Evolutionary conservation across 2,113 vertebrate genomes (phyloP), one percentile per base, ranked within the genome.

Genomic region (Meles meles): DNA sequence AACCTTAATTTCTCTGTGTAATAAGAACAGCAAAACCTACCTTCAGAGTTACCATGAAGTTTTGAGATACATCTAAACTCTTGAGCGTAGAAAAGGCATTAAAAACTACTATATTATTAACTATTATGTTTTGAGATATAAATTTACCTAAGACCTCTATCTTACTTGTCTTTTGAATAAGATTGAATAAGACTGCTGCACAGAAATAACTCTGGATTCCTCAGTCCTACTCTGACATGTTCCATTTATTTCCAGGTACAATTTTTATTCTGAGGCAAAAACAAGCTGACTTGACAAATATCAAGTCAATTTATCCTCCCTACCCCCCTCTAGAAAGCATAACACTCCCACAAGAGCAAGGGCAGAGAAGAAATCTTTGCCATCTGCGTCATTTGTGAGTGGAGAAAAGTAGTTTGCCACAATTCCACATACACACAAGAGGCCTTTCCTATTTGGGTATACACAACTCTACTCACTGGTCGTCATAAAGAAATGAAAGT

Each of bases 201-300:
- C 1, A 77, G 57, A 88, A 90, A 74, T 39, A 83, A 9, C 14
- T 82, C 47, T 42, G 44, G 3, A 37, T 42, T 93, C 25, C 55
- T 72, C 2, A 21, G 7, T 21, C 12, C 5, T 20, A 74, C 25
- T n/a, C 21, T 57, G 7, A 83, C 4, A 18, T 3, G 6, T 18
- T 20, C 6, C 29, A 87, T 23, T 83, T 76, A 94, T 88, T 90
- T 89, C 21, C 34, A 94, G 27, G 20, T 71, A 69, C 5, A 29
- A 6, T 94, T 95, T 88, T 90, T 61, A 71, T 77, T 90, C 31
- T 76, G 25, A 92, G 44, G 7, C 3, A 81, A 92, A 92, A 85
- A 25, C 11, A 93, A 92, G 12, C 29, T 61, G 44, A 88, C 11
- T 71, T 12, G 25, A 71, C 23, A 82, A 57, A 57, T 6, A 91